Base-by-base conservation (phyloP, 1,140 invertebrate species). In the Chironomus tepperi region DNA sequence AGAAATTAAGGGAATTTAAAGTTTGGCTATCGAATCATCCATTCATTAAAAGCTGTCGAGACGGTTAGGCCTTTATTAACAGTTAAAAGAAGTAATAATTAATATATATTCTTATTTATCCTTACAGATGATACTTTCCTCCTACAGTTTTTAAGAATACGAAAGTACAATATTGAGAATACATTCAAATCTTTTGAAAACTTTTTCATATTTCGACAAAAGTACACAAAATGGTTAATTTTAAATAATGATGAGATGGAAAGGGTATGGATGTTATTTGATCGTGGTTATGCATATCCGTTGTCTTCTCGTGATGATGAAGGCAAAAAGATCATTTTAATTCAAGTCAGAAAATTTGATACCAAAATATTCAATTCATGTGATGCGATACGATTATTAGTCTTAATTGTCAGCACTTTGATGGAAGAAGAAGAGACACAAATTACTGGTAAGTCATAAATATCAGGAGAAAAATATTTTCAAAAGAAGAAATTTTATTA, bases 341-440 rank as follows among this genome's bases (percentile, higher is more conserved):
- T 70, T 18, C 16, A 70, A 70, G 65, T 21, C 0, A 70, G 10
- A 19, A 18, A 21, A 70, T 70, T 70, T 70, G 65, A 70, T 19
- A 21, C 65, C 19, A 70, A 70, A n/a, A 70, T 19, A 18, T 70
- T 70, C 6, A 70, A 6, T 9, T 70, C 65, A 7, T 9, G 9
- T 70, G 65, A 70, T 18, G 65, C 65, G 6, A 19, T 70, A 18
- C 16, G 65, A 19, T 70, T 70, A 16, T 21, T 70, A 7, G 9
- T 16, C n/a, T 8, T 70, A 7, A 19, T 70, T 0, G 65, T 70
- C 1, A 18, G 8, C 0, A 70, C 65, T 1, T 70, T 70, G 10
- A 70, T 70, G n/a, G 65, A 70, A 21, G 16, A 18, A 70, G 65
- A 70, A 70, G 65, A 70, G 18, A 70, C 65, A 19, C 65, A 70